Percentiles rank a stretch among this genome's conserved stretches.
These are phyloP conservation scores for Dryadula phaetusa DNA, from an alignment of 2,888 invertebrate genomes.

Conservation along the genomic window DNA sequence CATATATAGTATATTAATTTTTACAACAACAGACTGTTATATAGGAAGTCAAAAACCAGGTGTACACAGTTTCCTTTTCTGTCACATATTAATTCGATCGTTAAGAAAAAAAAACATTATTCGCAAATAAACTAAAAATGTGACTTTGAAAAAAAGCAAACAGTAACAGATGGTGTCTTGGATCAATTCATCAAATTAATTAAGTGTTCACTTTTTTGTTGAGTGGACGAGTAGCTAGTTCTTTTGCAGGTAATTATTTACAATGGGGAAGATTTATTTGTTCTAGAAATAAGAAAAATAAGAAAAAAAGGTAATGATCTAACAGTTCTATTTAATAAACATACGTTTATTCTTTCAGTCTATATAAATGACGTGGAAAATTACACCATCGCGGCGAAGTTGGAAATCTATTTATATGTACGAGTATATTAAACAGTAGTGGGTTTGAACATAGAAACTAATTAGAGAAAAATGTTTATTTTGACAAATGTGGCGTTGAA, in stretches of 20 bases:
- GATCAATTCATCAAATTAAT: slow-evolving; percentile 23
- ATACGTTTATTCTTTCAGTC: not conserved
- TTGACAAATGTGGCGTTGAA: too few relatives aligned
- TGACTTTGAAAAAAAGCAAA: not conserved
- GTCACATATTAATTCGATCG: not conserved
- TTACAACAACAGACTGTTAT: not conserved
- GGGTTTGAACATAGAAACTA: too few relatives aligned
- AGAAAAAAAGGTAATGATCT: not conserved
- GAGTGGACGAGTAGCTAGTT: not conserved
- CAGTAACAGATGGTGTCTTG: not conserved
- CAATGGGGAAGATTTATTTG: not conserved
- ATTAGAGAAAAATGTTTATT: too few relatives aligned
- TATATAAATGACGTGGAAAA: not conserved
- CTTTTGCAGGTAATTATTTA: slow-evolving; percentile 7
- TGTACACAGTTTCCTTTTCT: slow-evolving; percentile 10
- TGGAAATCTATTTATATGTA: too few relatives aligned
- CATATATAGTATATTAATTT: too few relatives aligned
- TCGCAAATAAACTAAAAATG: not conserved
- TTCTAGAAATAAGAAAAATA: not conserved
- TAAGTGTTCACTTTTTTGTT: not conserved
- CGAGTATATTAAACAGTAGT: too few relatives aligned
- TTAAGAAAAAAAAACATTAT: not conserved
- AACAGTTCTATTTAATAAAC: not conserved
- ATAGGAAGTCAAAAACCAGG: not conserved
- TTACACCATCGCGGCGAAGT: too few relatives aligned